Base-by-base conservation (phyloP, 1,140 invertebrate species). In the Hypothenemus hampei region DNA sequence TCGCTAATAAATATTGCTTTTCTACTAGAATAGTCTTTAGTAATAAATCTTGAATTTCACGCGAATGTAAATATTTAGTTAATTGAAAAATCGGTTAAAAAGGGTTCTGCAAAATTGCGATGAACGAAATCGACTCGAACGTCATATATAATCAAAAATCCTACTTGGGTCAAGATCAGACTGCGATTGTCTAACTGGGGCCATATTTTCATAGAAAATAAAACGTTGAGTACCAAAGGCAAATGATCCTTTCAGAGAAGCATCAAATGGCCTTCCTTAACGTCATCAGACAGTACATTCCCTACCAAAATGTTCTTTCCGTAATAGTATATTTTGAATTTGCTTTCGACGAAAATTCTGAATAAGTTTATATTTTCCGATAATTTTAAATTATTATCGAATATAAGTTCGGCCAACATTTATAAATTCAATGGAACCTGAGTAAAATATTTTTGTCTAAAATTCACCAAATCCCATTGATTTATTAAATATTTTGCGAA, bases 101-200 rank as follows among this genome's bases (percentile, higher is more conserved):
- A 45, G 16, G 24, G 29, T 16, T 45, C 43, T 26, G 22, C 43
- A 29, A 45, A 26, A 29, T n/a, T 45, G 5, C 6, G n/a, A 6
- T 45, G 43, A n/a, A 29, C 21, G 18, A 45, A 45, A 7, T 23
- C 7, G 8, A 45, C n/a, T 7, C 7, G 21, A 2, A 10, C 11
- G 21, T 18, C 43, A 22, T 1, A 4, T 22, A 24, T 7, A 11
- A 45, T 16, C 10, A 45, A 1, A 15, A 45, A 29, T 15, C 43
- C 43, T 6, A 45, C 18, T 15, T 24, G 10, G n/a, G 13, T 10
- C 3, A 45, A 15, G 10, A 5, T 18, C 5, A 24, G 5, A 13
- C 11, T 26, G 5, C 15, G 1, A 1, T 4, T 10, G 15, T 45
- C 43, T 13, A 26, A 4, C 10, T 3, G 7, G 7, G 15, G 24